phyloP scores from a whole-genome alignment of 2,888 invertebrate species.

The Harpagoxenus sublaevis region DNA sequence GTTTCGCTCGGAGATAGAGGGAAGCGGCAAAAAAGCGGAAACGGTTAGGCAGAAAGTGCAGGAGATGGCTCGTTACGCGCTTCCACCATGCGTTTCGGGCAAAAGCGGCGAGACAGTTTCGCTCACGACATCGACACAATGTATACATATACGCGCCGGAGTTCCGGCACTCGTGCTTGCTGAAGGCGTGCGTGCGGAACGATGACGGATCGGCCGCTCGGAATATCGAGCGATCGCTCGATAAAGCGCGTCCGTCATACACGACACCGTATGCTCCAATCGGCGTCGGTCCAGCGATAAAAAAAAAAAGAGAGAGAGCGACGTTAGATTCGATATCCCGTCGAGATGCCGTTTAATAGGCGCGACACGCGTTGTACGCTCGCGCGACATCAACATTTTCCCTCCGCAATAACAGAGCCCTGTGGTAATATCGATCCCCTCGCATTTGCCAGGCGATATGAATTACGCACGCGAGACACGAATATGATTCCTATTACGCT shows the following conservation, averaged over 20 bases:
- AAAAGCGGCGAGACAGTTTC: constrained; percentile 13
- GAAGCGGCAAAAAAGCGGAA: constrained; percentile 16
- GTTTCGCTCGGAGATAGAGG: background rate
- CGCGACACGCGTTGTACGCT: constrained; percentile 13
- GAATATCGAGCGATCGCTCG: constrained; percentile 46
- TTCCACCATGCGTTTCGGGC: constrained; percentile 35
- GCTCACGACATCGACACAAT: background rate
- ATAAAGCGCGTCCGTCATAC: constrained; percentile 36
- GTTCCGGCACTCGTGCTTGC: background rate
- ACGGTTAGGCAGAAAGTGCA: constrained; percentile 1
- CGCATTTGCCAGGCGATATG: constrained; percentile 26
- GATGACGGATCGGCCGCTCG: constrained; percentile 52
- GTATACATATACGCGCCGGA: background rate
- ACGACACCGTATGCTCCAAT: background rate
- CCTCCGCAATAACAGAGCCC: background rate
- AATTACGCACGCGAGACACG: constrained; percentile 32
- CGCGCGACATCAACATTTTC: background rate
- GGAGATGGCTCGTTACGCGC: constrained; percentile 44
- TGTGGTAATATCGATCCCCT: constrained; percentile 9
- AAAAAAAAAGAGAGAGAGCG: constrained; percentile 23
- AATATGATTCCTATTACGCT: constrained; percentile 18
- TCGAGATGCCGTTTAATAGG: constrained; percentile 27
- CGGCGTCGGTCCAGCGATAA: constrained; percentile 7
- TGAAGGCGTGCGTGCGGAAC: constrained; percentile 30
- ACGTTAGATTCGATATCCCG: constrained; percentile 24